These are phyloP conservation scores for Acrobasis consociella DNA, from an alignment of 2,888 invertebrate species.

Conservation along the genomic window DNA sequence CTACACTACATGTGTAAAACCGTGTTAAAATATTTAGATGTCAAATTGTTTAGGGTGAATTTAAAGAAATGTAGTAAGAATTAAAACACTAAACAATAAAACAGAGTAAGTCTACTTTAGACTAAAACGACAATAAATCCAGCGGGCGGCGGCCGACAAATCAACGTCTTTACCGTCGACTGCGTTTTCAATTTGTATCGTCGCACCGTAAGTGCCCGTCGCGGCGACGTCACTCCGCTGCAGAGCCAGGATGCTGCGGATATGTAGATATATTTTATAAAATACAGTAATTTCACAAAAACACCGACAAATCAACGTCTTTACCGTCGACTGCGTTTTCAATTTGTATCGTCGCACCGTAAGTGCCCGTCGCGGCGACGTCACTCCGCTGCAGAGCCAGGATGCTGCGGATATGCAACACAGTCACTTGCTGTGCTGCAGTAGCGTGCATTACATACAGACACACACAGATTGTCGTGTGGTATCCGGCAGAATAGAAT, in stretches of 20 bases:
- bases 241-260: slow-evolving; percentile 9
- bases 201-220: slow-evolving; percentile 65
- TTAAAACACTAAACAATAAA: neutral
- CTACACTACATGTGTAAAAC: no score
- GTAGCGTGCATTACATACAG: no score
- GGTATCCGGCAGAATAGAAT: no score
- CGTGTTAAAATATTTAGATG: no score
- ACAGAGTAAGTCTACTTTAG: slow-evolving; percentile 9
- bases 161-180: slow-evolving; percentile 74
- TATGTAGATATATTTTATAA: neutral
- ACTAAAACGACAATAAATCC: slow-evolving; percentile 24
- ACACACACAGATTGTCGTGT: no score
- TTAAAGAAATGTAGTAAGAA: neutral
- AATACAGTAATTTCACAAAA: neutral
- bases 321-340: slow-evolving; percentile 73
- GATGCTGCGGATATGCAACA: neutral
- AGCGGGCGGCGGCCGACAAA: slow-evolving; percentile 58
- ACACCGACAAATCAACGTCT: slow-evolving; percentile 72
- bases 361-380: slow-evolving; percentile 55
- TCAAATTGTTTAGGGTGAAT: no score
- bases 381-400: slow-evolving; percentile 31
- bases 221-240: slow-evolving; percentile 40
- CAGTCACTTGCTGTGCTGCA: no score
- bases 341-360: slow-evolving; percentile 71
- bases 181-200: slow-evolving; percentile 75